Base-by-base conservation (phyloP, 2,888 invertebrate genomes). In the Panzeria rudis region DNA sequence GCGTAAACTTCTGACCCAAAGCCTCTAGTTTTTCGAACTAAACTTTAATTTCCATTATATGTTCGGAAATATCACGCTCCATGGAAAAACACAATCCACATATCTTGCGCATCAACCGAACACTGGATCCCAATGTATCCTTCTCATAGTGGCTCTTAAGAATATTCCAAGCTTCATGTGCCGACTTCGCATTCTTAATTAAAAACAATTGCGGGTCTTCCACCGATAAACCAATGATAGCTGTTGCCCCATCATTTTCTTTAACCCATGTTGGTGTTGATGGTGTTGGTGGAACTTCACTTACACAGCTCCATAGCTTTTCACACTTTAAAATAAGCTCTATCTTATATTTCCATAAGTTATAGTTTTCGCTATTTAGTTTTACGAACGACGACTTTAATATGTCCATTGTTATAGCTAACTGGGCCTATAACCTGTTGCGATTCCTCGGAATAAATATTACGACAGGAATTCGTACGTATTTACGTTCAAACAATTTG, bases 21-120 rank as follows among this genome's bases (percentile, higher is more conserved):
- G 32, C 52, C 13, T 64, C 25, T 0, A 76, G 56, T 15, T 76
- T 76, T 32, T 64, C 54, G 56, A 76, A 66, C 35, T 56, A 20
- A 15, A 66, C 25, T 56, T 56, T 66, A 20, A 76, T 76, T 32
- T 66, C 44, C 54, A 47, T 52, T 38, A 73, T 41, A 50, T 68
- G 68, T 35, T 68, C 50, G 5, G 32, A 13, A 41, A 61, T 47
- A 59, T 59, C 38, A 17, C 44, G 25, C 11, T 72, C 59, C 62
- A 64, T 66, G 13, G 66, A 59, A 38, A 52, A 77, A 47, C 56
- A 17, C 35, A 77, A 66, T 32, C 23, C 61, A 69, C 68, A 77
- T n/a, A 77, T 77, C 25, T 61, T 32, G 6, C 77, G 35, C 59
- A 59, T 61, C 15, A 52, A 61, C 29, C 68, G 32, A 38, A 77